A percentile compares a stretch with the other conserved stretches of the same genome.
Conservation (phyloP, 2,113 vertebrate genomes). For the Silurus meridionalis region DNA sequence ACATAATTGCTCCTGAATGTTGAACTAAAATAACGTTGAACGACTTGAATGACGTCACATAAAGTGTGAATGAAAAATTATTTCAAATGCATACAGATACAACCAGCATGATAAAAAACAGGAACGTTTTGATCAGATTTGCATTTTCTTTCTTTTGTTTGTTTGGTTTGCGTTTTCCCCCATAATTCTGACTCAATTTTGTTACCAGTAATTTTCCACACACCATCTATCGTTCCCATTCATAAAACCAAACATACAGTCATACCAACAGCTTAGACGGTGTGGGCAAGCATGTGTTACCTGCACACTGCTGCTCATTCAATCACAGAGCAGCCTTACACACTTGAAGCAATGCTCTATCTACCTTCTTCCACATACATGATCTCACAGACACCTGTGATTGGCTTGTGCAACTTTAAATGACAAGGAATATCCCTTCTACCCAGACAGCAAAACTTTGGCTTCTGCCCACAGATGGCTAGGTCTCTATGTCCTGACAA, state of each 20-base stretch:
- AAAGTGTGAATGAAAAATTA: not conserved
- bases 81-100: not conserved
- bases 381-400: not conserved
- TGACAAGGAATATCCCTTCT: not conserved
- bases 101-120: not conserved
- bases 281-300: not conserved
- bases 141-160: not conserved
- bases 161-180: not conserved
- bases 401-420: not conserved
- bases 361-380: not conserved
- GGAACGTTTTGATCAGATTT: not conserved
- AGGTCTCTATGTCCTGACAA: not conserved
- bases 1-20: not conserved
- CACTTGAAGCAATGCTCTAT: not conserved
- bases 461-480: not conserved
- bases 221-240: not conserved
- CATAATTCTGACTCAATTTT: not conserved
- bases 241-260: not conserved
- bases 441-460: not conserved
- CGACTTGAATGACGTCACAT: not conserved
- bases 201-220: not conserved
- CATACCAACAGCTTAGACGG: not conserved
- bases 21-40: not conserved
- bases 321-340: not conserved
- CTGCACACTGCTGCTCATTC: not conserved